Evolutionary conservation across 92 coral and sea anemone genomes (phyloP).

Genomic region (Metridium senile): DNA sequence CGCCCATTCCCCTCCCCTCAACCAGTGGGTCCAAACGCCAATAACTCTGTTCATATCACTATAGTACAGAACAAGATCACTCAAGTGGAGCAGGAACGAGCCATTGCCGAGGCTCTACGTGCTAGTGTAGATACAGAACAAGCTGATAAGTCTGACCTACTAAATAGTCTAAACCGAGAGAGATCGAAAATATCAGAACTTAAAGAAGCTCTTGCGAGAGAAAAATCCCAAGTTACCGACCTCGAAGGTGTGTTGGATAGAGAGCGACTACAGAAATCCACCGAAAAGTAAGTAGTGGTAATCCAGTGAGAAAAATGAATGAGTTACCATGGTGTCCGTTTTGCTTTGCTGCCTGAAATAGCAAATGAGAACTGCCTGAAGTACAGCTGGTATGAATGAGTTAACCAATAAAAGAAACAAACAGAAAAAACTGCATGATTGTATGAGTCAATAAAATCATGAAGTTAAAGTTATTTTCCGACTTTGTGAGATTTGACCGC

Average conservation of each 20-base stretch:
- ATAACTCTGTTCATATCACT: not conserved
- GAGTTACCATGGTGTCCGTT: no score
- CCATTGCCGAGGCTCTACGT: slow-evolving; percentile 60
- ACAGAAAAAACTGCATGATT: no score
- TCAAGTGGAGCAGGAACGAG: slow-evolving; percentile 74
- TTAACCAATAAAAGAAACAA: no score
- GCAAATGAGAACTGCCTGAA: no score
- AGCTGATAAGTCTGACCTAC: slow-evolving; percentile 67
- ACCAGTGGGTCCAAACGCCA: no score
- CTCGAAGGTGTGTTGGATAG: slow-evolving; percentile 79
- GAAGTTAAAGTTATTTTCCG: no score
- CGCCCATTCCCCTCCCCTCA: no score
- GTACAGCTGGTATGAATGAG: no score
- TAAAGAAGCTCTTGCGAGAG: slow-evolving; percentile 75
- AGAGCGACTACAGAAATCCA: slow-evolving; percentile 74
- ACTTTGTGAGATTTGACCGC: no score
- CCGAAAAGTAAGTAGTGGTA: slow-evolving; percentile 63
- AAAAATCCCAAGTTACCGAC: slow-evolving; percentile 67
- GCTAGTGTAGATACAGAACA: slow-evolving; percentile 54
- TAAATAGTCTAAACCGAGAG: slow-evolving; percentile 73
- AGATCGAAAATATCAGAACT: slow-evolving; percentile 75
- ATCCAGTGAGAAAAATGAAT: not conserved
- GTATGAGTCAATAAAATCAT: no score
- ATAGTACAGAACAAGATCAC: slow-evolving; percentile 71
- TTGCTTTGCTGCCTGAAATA: no score